These are phyloP conservation scores for Brachionus rubens DNA, from an alignment of 1,140 invertebrate genomes.

Conservation along the genomic window DNA sequence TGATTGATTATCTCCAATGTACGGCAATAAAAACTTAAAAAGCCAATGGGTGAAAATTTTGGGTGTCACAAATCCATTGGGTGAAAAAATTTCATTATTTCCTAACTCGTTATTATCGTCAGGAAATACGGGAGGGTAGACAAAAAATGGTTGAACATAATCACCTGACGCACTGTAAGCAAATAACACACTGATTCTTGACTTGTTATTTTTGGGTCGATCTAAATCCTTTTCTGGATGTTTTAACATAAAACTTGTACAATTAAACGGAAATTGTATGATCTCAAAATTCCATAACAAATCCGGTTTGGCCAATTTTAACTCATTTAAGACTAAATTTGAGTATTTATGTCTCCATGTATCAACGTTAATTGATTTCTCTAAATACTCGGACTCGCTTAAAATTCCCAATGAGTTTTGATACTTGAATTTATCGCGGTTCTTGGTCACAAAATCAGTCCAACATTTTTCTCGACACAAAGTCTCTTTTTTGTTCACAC, in stretches of 20 bases:
- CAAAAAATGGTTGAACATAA: conserved; percentile 29
- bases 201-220: background rate
- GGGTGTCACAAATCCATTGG: background rate
- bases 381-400: background rate
- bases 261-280: background rate
- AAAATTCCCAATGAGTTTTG: background rate
- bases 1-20: background rate
- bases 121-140: background rate
- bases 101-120: background rate
- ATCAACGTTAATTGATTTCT: background rate
- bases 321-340: background rate
- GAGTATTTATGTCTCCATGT: background rate
- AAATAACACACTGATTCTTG: conserved; percentile 26
- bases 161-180: conserved; percentile 3
- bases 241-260: background rate
- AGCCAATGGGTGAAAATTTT: conserved; percentile 7
- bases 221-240: background rate
- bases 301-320: background rate
- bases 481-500: background rate
- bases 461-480: background rate
- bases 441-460: background rate
- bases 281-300: conserved; percentile 15
- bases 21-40: background rate
- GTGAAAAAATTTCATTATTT: background rate
- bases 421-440: conserved; percentile 5